phyloP scores from a whole-genome alignment of 2,797 vertebrate species.

The Antrozous pallidus region DNA sequence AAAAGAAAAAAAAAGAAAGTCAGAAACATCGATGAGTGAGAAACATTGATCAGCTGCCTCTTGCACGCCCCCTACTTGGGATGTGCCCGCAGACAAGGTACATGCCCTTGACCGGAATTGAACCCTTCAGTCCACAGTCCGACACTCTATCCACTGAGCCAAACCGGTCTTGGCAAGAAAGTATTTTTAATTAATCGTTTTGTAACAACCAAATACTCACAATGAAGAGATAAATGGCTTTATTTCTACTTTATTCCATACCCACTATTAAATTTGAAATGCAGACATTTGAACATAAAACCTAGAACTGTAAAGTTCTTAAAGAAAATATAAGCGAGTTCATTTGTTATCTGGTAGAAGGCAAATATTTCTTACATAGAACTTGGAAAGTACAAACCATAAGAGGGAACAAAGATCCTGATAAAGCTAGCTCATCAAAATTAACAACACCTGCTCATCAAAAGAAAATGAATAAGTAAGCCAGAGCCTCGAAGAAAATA shows the following conservation, averaged over 20 bases:
- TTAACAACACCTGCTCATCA: background rate
- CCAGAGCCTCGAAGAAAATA: background rate
- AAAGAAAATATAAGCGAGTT: background rate
- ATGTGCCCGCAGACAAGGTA: too few species aligned
- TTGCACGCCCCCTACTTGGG: too few species aligned
- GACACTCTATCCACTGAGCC: too few species aligned
- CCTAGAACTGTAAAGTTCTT: background rate
- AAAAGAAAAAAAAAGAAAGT: too few species aligned
- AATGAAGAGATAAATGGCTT: background rate
- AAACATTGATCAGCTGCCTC: too few species aligned
- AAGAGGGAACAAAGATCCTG: background rate
- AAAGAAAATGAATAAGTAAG: conserved; percentile 28
- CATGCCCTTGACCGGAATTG: too few species aligned
- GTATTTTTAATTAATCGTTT: background rate
- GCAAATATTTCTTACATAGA: background rate
- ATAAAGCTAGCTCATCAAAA: background rate
- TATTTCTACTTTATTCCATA: background rate
- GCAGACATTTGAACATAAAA: background rate
- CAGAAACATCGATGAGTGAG: too few species aligned
- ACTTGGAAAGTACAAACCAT: background rate
- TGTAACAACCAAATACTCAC: background rate
- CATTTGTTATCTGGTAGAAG: background rate
- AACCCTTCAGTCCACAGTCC: too few species aligned
- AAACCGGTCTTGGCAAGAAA: too few species aligned
- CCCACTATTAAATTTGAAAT: background rate